Base-by-base conservation (phyloP, 2,113 vertebrate species). In the Micronycteris hirsuta region DNA sequence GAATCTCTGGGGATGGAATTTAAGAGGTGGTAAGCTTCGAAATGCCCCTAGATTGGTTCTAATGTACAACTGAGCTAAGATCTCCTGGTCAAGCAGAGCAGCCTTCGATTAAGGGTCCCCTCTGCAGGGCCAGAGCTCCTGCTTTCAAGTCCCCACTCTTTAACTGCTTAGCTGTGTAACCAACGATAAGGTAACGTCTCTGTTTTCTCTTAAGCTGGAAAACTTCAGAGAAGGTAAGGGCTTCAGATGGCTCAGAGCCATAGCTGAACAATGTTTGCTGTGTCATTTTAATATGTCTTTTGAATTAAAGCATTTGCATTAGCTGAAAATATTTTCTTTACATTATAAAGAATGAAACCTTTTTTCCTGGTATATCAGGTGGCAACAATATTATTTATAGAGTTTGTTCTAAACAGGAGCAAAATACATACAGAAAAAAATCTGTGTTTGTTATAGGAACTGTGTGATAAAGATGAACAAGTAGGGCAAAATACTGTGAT, bases 271-370 rank as follows among this genome's bases (percentile, higher is more conserved):
- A 28, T 70, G 8, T 71, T 67, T 86, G 33, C 67, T 68, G 0
- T 88, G 38, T 86, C 41, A 47, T 88, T 49, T 94, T 47, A 91
- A 68, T 95, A 88, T 70, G 88, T 63, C 12, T 85, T 74, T 83
- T 38, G 47, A 78, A 83, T 92, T 73, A 83, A 88, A 74, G 13
- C 31, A 12, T 81, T 86, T 93, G 6, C 1, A 6, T 43, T 83
- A 61, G 5, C 61, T 49, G 47, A 61, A 70, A 94, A n/a, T 83
- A 5, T 84, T 89, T 86, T 17, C 63, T 89, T 92, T 80, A 76
- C 3, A 47, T 86, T 56, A 24, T 49, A 81, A 93, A 76, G 26
- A 78, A 83, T 86, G 84, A 86, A 91, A 58, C 7, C 67, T 81
- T 74, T 74, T 36, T 58, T 70, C 47, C 22, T 70, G 19, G 6